phyloP scores from a whole-genome alignment of 2,888 invertebrate genomes.

The Caradrina kadenii region DNA sequence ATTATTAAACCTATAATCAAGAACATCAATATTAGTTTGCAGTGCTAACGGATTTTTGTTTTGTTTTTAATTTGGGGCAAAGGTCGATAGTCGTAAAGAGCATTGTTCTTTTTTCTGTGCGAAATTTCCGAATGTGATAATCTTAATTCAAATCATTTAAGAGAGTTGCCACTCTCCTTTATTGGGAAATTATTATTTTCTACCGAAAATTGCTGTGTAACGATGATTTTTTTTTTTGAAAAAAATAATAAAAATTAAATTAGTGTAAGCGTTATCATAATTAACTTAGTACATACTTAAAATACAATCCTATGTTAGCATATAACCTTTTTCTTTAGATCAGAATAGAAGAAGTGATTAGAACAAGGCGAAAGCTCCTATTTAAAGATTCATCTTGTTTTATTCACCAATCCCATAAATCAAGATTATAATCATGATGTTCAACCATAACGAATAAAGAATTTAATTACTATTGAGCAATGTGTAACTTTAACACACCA shows the following conservation, averaged over 20 bases:
- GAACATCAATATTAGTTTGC: constrained; percentile 43
- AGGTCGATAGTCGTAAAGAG: constrained; percentile 32
- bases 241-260: too few relatives aligned
- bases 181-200: too few relatives aligned
- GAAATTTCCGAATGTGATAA: background rate
- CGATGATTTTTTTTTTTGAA: too few relatives aligned
- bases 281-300: too few relatives aligned
- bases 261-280: too few relatives aligned
- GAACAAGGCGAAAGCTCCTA: constrained; percentile 15
- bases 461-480: constrained; percentile 48
- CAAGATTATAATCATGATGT: constrained; percentile 24
- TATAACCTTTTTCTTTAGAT: background rate
- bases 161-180: too few relatives aligned
- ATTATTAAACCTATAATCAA: constrained; percentile 53
- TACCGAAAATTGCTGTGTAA: too few relatives aligned
- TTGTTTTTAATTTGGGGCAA: constrained; percentile 42
- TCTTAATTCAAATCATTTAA: too few relatives aligned
- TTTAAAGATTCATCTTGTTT: constrained; percentile 27
- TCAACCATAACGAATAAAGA: constrained; percentile 19
- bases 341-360: background rate
- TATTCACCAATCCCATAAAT: constrained; percentile 16
- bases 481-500: constrained; percentile 36
- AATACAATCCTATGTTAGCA: background rate
- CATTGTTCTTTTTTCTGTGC: constrained; percentile 1
- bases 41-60: constrained; percentile 41